Evolutionary conservation across 2,888 invertebrate genomes (phyloP), one percentile per base, ranked within the genome.

Genomic region (Thecophora atra): DNA sequence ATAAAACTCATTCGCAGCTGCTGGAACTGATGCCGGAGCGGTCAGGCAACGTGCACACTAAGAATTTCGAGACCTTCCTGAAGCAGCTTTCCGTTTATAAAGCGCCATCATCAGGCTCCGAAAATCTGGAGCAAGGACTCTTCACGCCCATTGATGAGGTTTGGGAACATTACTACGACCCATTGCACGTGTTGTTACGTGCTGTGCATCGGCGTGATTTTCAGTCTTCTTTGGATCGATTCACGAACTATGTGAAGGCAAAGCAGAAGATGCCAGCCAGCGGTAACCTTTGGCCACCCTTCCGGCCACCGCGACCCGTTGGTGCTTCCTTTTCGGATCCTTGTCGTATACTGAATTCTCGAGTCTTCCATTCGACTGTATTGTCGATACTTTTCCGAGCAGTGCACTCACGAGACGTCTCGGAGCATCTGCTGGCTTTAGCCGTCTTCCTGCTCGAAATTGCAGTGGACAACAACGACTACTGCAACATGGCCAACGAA

Each of bases 11-110:
- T 88, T 97, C 96, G 77, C 97, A 98, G 84, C 89, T 99, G 63
- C 91, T 96, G 87, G 98, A 98, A 86, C 88, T 95, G 72, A 96
- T 99, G 94, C 98, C 98, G 0, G 98, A 98, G 87, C 89, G 96
- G 26, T 97, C 96, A 76, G 97, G 97, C n/a, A 95, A 94, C 80
- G 93, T 94, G 24, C 94, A 94, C 84, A 94, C 94, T 63, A 90
- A 93, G 81, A 95, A 96, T 87, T 96, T 97, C 82, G 96, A 96
- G 84, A 90, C 92, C 68, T 92, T 95, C 76, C 89, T 97, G 69
- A 92, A 93, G 73, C 93, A 95, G 88, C 88, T 96, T 21, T 94
- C 96, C 0, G 93, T 93, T 62, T 96, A 95, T 85, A 92, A 94
- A 76, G 94, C 96, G 0, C 98, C 97, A 1, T 89, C 90, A 0